Base-by-base conservation (phyloP, 2,888 invertebrate genomes). In the Prenolepis imparis region DNA sequence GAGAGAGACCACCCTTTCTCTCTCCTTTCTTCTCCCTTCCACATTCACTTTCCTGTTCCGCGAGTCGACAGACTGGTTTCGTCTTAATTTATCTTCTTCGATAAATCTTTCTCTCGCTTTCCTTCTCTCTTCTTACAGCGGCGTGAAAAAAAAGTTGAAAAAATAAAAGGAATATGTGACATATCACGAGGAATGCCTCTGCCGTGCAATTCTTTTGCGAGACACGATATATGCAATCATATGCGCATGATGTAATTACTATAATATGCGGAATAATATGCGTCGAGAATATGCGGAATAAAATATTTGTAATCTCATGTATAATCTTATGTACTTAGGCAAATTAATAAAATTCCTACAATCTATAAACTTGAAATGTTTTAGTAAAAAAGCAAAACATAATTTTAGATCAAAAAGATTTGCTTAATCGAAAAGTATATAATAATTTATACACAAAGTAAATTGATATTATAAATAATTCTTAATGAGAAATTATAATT, bases 51-150 rank as follows among this genome's bases (percentile, higher is more conserved):
- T 82, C 82, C 75, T 83, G 82, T 61, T 73, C 59, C 82, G 48
- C 80, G 80, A 83, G 74, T 74, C 82, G 84, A 84, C 83, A 74
- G 82, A 91, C 91, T 89, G 90, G 90, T 90, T 90, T 85, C 84
- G 87, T 90, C 90, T 91, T 89, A 91, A 90, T 36, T 36, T 36
- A 36, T 90, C 90, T 90, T 83, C 90, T 87, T 88, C 87, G 88
- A 88, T 86, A 88, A 88, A 90, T 90, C 90, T 85, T 57, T 28
- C 77, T 41, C 66, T 41, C 75, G 36, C 39, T 55, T 24, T 39
- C 52, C 28, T 52, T 64, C 64, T 41, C 24, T 67, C 52, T 39
- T n/a, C 24, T 66, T 36, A 21, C 41, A 74, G 57, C 36, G 55
- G 21, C 81, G 77, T 66, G 41, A 8, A 84, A 55, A 83, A 88